These are phyloP conservation scores for Cantharis flavilabris DNA, from an alignment of 2,888 invertebrate genomes.

Conservation along the genomic window DNA sequence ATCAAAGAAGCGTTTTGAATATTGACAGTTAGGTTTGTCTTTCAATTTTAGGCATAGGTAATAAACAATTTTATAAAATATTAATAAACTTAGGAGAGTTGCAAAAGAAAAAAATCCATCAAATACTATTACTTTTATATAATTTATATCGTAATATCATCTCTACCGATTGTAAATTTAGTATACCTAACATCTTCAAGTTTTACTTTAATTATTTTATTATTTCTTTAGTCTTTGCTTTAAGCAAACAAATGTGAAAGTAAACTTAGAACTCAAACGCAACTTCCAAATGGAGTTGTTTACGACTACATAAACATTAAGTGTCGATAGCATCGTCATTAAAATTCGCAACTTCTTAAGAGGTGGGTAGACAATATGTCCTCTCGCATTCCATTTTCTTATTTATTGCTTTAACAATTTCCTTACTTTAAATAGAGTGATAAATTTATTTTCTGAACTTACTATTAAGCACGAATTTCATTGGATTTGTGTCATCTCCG, in stretches of 20 bases:
- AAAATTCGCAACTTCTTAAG: conserved; percentile 20
- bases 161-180: not conserved
- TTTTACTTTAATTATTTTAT: not conserved
- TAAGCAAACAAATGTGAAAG: conserved; percentile 14
- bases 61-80: too few species aligned
- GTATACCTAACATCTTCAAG: not conserved
- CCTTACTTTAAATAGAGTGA: not conserved
- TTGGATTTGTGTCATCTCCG: not conserved
- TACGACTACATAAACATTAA: conserved; percentile 26
- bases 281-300: conserved; percentile 23
- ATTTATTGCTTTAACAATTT: conserved; percentile 15
- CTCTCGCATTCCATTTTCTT: conserved; percentile 12
- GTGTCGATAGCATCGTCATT: conserved; percentile 20
- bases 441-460: not conserved
- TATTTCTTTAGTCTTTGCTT: not conserved
- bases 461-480: not conserved
- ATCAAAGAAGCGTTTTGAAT: too few species aligned
- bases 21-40: too few species aligned
- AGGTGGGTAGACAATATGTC: conserved; percentile 17
- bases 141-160: too few species aligned
- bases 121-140: too few species aligned
- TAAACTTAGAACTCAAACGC: conserved; percentile 12
- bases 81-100: too few species aligned
- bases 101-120: too few species aligned
- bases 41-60: too few species aligned